Base-by-base conservation (phyloP, 2,797 vertebrate genomes). In the Borostomias antarcticus region DNA sequence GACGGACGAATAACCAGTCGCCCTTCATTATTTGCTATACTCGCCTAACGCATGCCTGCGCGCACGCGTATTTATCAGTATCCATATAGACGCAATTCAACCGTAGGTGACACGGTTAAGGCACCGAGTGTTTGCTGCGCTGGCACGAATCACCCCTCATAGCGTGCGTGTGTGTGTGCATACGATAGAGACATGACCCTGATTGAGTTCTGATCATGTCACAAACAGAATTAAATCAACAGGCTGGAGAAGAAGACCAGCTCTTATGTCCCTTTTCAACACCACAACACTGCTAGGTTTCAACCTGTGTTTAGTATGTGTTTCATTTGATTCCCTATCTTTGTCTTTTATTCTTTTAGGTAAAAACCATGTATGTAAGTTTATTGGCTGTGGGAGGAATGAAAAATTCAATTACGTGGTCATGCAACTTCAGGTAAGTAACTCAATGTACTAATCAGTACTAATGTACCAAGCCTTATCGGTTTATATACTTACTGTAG, bases 331-430 rank as follows among this genome's bases (percentile, higher is more conserved):
- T 6, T 54, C 45, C 40, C 1, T 35, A 2, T 35, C 1, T 53
- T 11, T 26, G n/a, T 45, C 63, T 28, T 29, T 53, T 5, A 73
- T 82, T 56, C 53, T 66, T 72, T 4, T 72, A 95, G 94, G 94
- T 80, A 95, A 95, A 81, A 94, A 96, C 84, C 96, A 98, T 50
- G 95, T 98, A 71, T 98, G 96, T 88, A 96, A 97, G 78, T 98
- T 98, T 73, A 98, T 98, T 40, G 97, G 97, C 79, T 98, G 97
- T 65, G 97, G 97, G 72, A 92, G 97, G 85, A 98, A 98, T 3
- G 97, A 98, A 86, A 98, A 98, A 80, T 98, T 98, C 83, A 98
- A 98, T 91, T 98, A 98, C 0, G 97, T 98, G 48, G 97, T 98
- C 58, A 98, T 98, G 97, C 97, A 98, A 84, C 95, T 98, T 57